phyloP scores from a whole-genome alignment of 2,113 vertebrate genomes.

The Dipodomys stephensi region DNA sequence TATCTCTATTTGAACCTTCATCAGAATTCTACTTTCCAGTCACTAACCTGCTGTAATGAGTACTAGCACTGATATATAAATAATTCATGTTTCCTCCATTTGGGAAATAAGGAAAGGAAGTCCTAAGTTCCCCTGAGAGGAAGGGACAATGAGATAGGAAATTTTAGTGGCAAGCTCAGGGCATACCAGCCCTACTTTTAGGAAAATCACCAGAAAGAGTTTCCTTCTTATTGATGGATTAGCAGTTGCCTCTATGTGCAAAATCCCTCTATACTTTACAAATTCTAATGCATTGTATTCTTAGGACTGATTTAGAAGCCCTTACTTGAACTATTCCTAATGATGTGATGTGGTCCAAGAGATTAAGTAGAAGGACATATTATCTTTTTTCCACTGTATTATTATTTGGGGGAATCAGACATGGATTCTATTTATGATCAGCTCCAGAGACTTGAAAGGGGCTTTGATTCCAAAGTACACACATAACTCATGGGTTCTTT shows the following conservation, averaged over 20 bases:
- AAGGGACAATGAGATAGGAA: not conserved
- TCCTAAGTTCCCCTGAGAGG: not conserved
- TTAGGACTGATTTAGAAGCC: slow-evolving; percentile 26
- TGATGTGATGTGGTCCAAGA: slow-evolving; percentile 32
- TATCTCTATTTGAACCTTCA: slow-evolving; percentile 54
- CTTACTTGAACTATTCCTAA: slow-evolving; percentile 19
- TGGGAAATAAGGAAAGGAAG: not conserved
- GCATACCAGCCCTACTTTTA: not conserved
- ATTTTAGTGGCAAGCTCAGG: not conserved
- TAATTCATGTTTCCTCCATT: slow-evolving; percentile 8
- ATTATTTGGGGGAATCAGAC: slow-evolving; percentile 65
- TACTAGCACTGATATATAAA: not conserved
- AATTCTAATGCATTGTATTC: not conserved
- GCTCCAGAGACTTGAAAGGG: slow-evolving; percentile 80
- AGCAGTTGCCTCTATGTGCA: not conserved
- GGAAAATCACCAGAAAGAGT: not conserved
- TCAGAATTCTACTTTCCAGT: not conserved
- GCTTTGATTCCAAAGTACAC: slow-evolving; percentile 83
- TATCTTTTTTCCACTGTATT: slow-evolving; percentile 53
- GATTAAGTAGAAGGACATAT: slow-evolving; percentile 16
- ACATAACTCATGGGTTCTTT: slow-evolving; percentile 44
- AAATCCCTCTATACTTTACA: not conserved
- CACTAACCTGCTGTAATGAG: slow-evolving; percentile 11
- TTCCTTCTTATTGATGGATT: not conserved
- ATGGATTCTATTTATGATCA: slow-evolving; percentile 77